Base-by-base conservation (phyloP, 2,113 vertebrate genomes). In the Thamnophis sirtalis region DNA sequence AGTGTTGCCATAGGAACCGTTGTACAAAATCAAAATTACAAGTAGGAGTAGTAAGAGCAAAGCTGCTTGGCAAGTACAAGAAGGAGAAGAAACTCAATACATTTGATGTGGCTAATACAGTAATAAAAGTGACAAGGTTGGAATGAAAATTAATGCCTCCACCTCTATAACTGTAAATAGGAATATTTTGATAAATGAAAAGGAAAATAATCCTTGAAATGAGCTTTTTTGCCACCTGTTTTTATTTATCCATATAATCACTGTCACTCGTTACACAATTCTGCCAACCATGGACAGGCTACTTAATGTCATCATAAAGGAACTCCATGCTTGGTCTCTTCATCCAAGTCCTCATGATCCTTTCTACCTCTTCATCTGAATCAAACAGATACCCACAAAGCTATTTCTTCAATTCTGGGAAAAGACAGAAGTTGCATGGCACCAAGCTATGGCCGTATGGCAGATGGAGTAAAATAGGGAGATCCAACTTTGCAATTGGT, bases 1-100 rank as follows among this genome's bases (percentile, higher is more conserved):
- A 26, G 17, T 9, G 95, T 97, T 96, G 93, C 94, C 93, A 95
- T 97, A 95, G 96, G 92, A 96, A 97, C 96, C 0, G 0, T 73
- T 73, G 84, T 93, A 89, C 43, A 92, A 94, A 95, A 93, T 43
- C 1, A 33, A 49, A 73, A 11, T 22, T 9, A 13, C 68, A 90
- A 91, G 96, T 94, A 94, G 96, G 95, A 94, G 95, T 94, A 89
- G 86, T 87, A 80, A 15, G 84, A 94, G 92, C 15, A 88, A 91
- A 91, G 58, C 84, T 91, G 73, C 92, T 92, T 53, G 73, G 86
- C 21, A 93, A 94, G 89, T 94, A 93, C 87, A 38, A 84, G 4
- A n/a, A 8, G 33, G 86, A 94, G 68, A 84, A 91, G 84, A 54
- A 86, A 63, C 21, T 88, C 91, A 94, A 90, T 49, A 91, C 68